These are phyloP conservation scores for Setipinna tenuifilis DNA, from an alignment of 2,797 vertebrate species.

Conservation along the genomic window DNA sequence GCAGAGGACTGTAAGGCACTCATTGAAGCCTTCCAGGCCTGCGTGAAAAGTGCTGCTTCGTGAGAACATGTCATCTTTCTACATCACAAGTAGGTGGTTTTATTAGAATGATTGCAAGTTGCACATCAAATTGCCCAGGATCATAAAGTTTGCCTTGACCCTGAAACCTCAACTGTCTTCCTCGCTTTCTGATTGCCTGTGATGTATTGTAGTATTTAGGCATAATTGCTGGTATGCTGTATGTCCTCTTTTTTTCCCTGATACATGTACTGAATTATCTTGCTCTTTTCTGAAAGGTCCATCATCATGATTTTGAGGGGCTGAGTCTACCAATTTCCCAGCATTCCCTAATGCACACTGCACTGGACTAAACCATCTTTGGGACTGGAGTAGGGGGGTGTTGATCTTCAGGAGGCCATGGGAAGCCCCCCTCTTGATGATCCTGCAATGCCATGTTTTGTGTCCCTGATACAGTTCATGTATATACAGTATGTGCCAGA, in stretches of 20 bases:
- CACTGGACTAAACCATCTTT: slow-evolving; percentile 61
- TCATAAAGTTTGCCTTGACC: no score
- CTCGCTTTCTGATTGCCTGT: not conserved
- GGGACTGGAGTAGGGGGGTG: slow-evolving; percentile 38
- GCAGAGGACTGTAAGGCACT: slow-evolving; percentile 69
- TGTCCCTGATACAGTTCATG: slow-evolving; percentile 32
- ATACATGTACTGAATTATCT: no score
- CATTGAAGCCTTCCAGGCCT: slow-evolving; percentile 73
- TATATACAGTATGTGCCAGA: slow-evolving; percentile 33
- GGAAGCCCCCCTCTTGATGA: slow-evolving; percentile 30
- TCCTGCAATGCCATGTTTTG: slow-evolving; percentile 33
- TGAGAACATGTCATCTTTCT: slow-evolving; percentile 47
- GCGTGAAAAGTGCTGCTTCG: slow-evolving; percentile 69
- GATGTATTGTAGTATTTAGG: not conserved
- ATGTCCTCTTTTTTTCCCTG: not conserved
- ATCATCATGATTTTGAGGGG: slow-evolving; percentile 33
- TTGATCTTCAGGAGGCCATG: slow-evolving; percentile 33
- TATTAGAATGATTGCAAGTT: no score
- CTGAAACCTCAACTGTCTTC: not conserved
- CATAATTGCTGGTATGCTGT: not conserved
- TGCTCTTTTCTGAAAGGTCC: slow-evolving; percentile 43
- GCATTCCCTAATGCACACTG: slow-evolving; percentile 51
- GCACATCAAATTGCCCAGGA: no score
- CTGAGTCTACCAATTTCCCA: slow-evolving; percentile 50
- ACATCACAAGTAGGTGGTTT: slow-evolving; percentile 48